Evolutionary conservation across 2,113 vertebrate genomes (phyloP), one percentile per base, ranked within the genome.

Genomic region (Crotalus horridus): DNA sequence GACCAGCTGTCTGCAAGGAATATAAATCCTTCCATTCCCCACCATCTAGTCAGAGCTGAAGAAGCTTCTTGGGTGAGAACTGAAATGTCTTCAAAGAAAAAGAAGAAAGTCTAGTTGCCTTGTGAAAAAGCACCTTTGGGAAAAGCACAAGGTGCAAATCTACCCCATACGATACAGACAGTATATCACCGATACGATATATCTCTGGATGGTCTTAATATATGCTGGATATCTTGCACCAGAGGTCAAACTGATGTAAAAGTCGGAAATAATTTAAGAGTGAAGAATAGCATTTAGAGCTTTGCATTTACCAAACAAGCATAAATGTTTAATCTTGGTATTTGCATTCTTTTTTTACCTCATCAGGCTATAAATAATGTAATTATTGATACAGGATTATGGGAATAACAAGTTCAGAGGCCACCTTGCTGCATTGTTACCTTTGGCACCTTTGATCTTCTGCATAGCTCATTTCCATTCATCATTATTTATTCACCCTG

Each of bases 401-500:
- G 74, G 92, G 94, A 29, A 96, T 97, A 96, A 96, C 96, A 97
- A 97, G 95, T 96, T 96, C 94, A 91, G 43, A 93, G 92, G 91
- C 64, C 48, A 94, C 56, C 94, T 95, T 97, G 95, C 97, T 96
- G 96, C 94, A 96, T 96, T 96, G 85, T 95, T 95, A 90, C 86
- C 91, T 96, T 96, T 96, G 90, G 94, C 89, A 95, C 91, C 92
- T 97, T 96, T 96, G 96, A 95, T 94, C 97, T 94, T 89, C 61
- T 69, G 85, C 88, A 94, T 33, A 64, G 97, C 95, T 96, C 91
- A 94, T 95, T 96, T 95, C 91, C 95, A 97, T 97, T 97, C 93
- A 95, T 95, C 97, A 98, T 98, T 99, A 98, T 98, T 98, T 98
- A 99, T 99, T 98, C 98, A 98, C 97, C 98, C 98, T 98, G 98